Evolutionary conservation across 2,888 invertebrate species (phyloP).

Genomic region (Tinea trinotella): DNA sequence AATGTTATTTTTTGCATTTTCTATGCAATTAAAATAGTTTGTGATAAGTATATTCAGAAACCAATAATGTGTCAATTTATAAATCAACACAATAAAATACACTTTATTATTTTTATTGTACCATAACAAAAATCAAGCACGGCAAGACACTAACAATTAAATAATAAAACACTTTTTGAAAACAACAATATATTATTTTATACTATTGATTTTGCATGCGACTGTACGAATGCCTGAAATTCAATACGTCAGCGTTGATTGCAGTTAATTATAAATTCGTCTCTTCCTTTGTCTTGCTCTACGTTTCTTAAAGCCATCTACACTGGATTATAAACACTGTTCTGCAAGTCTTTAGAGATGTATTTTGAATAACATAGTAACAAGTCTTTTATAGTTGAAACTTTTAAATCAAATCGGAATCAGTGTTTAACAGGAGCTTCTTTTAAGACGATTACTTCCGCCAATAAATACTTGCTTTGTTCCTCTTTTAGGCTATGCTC

Average conservation of each 20-base stretch:
- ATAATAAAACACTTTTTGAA: neutral
- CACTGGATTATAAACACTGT: constrained; percentile 19
- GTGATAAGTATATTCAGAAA: no score
- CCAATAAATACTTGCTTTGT: constrained; percentile 53
- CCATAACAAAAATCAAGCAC: no score
- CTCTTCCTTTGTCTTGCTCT: constrained; percentile 62
- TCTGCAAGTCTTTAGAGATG: constrained; percentile 12
- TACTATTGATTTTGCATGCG: constrained; percentile 31
- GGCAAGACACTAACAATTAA: no score
- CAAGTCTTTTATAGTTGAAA: constrained; percentile 49
- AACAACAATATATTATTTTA: no score
- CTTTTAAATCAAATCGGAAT: constrained; percentile 63
- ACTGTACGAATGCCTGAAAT: constrained; percentile 61
- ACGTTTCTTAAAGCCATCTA: constrained; percentile 27
- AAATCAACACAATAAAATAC: no score
- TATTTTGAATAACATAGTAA: constrained; percentile 22
- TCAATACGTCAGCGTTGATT: constrained; percentile 71
- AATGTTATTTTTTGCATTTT: no score
- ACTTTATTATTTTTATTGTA: no score
- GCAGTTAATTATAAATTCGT: constrained; percentile 71
- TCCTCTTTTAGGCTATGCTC: constrained; percentile 20
- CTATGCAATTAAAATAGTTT: no score
- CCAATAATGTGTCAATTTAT: no score
- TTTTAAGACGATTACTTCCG: constrained; percentile 61
- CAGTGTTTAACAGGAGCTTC: constrained; percentile 44